Evolutionary conservation across 2,888 invertebrate species (phyloP).

Genomic region (Elmis aenea): DNA sequence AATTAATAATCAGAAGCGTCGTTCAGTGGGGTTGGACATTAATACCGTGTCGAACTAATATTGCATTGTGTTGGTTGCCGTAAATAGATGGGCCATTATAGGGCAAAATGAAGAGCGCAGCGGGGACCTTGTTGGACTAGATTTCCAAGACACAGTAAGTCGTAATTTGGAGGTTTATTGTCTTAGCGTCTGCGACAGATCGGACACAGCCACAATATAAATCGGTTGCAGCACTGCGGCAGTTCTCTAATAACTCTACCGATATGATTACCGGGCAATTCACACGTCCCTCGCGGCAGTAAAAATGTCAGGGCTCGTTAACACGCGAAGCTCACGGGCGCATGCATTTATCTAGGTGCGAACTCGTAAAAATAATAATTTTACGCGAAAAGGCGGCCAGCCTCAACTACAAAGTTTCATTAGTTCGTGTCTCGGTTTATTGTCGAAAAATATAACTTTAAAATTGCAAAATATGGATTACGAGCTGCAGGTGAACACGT

Average conservation of each 20-base stretch:
- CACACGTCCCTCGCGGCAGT: constrained; percentile 27
- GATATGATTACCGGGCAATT: constrained; percentile 25
- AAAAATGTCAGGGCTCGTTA: constrained; percentile 26
- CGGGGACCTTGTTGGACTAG: constrained; percentile 23
- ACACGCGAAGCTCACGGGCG: constrained; percentile 9
- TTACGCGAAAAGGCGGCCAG: constrained; percentile 20
- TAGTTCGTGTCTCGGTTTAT: constrained; percentile 22
- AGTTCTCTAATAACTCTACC: constrained; percentile 24
- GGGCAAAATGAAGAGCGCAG: constrained; percentile 7
- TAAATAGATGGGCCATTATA: too few relatives aligned
- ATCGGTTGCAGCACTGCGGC: constrained; percentile 25
- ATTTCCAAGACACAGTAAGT: constrained; percentile 35
- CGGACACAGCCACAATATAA: constrained; percentile 41
- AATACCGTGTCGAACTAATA: too few relatives aligned
- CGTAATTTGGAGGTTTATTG: constrained; percentile 38
- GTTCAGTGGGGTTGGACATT: too few relatives aligned
- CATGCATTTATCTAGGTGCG: constrained; percentile 9
- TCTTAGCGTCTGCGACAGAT: constrained; percentile 41
- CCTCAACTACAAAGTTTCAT: constrained; percentile 27
- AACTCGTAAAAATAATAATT: constrained; percentile 25
- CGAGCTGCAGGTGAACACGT: background rate
- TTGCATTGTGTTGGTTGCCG: too few relatives aligned
- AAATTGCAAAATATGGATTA: too few relatives aligned
- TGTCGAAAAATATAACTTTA: too few relatives aligned
- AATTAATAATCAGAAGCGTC: too few relatives aligned